A percentile compares a stretch with the other conserved stretches of the same genome.
Evolutionary conservation across 2,113 vertebrate species (phyloP).

Genomic region (Chiloscyllium plagiosum): DNA sequence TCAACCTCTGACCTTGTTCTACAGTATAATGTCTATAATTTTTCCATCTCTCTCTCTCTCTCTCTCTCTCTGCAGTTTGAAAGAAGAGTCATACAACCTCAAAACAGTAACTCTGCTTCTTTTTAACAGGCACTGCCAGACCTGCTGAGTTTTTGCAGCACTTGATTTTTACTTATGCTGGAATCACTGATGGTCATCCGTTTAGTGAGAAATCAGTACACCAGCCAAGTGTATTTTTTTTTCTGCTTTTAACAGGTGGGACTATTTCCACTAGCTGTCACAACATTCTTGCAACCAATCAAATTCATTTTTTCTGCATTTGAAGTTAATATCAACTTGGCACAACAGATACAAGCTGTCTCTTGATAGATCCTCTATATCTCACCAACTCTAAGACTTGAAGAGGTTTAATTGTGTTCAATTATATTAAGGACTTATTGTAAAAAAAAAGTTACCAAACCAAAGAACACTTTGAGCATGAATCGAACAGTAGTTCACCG

Average conservation of each 20-base stretch:
- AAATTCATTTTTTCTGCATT: not conserved
- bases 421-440: not conserved
- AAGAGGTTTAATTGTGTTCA: not conserved
- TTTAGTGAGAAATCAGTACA: not conserved
- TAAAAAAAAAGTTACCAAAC: not conserved
- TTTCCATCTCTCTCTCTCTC: no score
- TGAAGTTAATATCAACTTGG: not conserved
- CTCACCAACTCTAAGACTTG: not conserved
- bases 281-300: not conserved
- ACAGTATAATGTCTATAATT: no score
- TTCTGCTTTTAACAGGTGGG: not conserved
- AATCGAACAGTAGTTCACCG: not conserved
- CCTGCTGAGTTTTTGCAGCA: not conserved
- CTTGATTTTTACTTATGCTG: not conserved
- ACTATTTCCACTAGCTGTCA: not conserved
- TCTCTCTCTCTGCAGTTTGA: no score
- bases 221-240: not conserved
- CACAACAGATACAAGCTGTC: not conserved
- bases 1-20: no score
- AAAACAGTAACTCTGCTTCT: no score
- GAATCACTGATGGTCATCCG: not conserved
- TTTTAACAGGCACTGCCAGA: no score
- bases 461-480: not conserved
- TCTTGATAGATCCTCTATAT: not conserved
- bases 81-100: no score